Evolutionary conservation across 1,140 invertebrate species (phyloP).

Genomic region (Lasaia peninsularis): DNA sequence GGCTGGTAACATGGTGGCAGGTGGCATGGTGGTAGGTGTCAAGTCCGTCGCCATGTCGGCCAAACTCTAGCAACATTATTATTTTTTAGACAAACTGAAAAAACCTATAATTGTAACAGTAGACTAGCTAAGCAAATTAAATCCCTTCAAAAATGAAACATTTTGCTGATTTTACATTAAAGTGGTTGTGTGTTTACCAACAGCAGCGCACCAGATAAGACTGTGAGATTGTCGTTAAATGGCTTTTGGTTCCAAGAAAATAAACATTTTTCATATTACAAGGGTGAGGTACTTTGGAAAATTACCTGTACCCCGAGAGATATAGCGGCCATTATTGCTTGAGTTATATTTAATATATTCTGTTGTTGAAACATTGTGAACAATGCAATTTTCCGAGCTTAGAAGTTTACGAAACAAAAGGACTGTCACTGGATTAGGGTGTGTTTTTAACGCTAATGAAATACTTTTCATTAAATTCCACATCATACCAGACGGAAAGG

Average conservation of each 20-base stretch:
- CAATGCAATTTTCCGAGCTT: conserved; percentile 1
- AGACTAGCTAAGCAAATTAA: too few relatives aligned
- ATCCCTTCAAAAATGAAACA: not conserved
- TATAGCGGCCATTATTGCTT: conserved; percentile 46
- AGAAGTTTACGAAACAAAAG: not conserved
- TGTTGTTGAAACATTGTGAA: conserved; percentile 22
- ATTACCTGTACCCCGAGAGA: conserved; percentile 42
- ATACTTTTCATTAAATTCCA: too few relatives aligned
- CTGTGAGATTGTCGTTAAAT: conserved; percentile 50
- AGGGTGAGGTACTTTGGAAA: conserved; percentile 37
- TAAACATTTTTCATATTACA: conserved; percentile 53
- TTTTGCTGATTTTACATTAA: conserved; percentile 26
- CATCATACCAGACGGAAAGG: too few relatives aligned
- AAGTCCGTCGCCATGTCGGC: too few relatives aligned
- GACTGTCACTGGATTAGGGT: not conserved
- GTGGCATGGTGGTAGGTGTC: too few relatives aligned
- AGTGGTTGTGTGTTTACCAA: conserved; percentile 61
- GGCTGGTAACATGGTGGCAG: too few relatives aligned
- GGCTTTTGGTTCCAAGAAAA: conserved; percentile 60
- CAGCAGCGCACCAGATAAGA: conserved; percentile 54
- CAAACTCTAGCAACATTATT: too few relatives aligned
- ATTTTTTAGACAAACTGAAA: too few relatives aligned
- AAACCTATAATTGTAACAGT: too few relatives aligned
- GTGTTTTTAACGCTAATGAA: too few relatives aligned
- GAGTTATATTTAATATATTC: conserved; percentile 24